Conservation (phyloP, 35 echinoderm and acorn worm species). For the Stichopus chloronotus region DNA sequence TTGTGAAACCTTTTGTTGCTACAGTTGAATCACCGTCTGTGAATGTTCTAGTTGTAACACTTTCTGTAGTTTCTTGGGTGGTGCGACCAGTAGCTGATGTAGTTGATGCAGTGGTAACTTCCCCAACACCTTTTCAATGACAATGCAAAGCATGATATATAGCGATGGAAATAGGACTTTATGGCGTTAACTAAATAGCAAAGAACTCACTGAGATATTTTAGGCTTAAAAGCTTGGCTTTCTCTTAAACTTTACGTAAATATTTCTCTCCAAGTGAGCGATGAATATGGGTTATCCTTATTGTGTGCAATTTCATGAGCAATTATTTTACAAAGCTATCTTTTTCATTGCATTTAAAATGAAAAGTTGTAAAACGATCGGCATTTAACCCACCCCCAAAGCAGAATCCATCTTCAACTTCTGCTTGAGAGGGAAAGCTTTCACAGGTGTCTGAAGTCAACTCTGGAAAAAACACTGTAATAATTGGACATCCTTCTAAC, state of each 20-base stretch:
- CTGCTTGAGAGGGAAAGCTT: background rate
- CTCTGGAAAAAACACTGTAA: background rate
- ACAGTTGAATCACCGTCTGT: background rate
- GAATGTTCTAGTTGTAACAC: background rate
- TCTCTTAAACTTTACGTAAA: too few relatives aligned
- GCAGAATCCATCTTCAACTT: background rate
- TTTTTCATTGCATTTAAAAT: too few relatives aligned
- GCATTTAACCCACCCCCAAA: background rate
- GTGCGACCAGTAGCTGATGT: background rate
- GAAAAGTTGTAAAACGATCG: too few relatives aligned
- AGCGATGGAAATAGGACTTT: too few relatives aligned
- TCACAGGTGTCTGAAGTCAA: background rate
- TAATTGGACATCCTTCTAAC: background rate
- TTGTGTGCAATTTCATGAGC: too few relatives aligned
- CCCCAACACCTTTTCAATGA: background rate
- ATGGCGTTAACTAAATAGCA: too few relatives aligned
- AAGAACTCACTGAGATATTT: too few relatives aligned
- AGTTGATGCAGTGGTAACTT: background rate
- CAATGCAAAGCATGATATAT: background rate
- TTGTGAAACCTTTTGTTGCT: background rate
- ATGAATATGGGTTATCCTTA: too few relatives aligned
- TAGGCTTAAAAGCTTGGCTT: too few relatives aligned
- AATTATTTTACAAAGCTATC: too few relatives aligned
- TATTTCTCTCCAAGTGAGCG: too few relatives aligned
- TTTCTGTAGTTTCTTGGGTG: background rate